Evolutionary conservation across 2,797 vertebrate genomes (phyloP).

Genomic region (Aselliscus stoliczkanus): DNA sequence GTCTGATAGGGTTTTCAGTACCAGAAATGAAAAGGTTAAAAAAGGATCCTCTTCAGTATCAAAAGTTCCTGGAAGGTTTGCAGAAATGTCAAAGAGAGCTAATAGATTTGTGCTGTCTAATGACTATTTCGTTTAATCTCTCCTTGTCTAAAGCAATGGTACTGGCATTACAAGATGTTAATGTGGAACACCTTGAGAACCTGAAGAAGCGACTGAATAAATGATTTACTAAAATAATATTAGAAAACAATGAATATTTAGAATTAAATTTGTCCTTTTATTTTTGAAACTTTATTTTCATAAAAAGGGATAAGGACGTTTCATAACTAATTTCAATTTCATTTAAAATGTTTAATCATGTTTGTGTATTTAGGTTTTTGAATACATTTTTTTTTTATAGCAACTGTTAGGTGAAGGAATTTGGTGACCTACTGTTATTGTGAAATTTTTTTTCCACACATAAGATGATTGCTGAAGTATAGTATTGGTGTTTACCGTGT

Average conservation of each 20-base stretch:
- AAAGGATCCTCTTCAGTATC: conserved; percentile 84
- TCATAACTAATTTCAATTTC: conserved; percentile 4
- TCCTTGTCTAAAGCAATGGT: conserved; percentile 83
- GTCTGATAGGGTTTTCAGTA: conserved; percentile 93
- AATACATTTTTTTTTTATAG: conserved; percentile 4
- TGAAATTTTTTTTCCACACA: conserved; percentile 31
- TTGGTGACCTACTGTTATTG: background rate
- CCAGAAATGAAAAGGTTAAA: conserved; percentile 87
- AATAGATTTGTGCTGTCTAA: conserved; percentile 95
- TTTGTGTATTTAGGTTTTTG: background rate
- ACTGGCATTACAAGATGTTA: conserved; percentile 82
- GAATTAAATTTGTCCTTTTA: conserved; percentile 45
- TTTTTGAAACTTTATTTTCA: conserved; percentile 37
- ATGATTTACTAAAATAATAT: conserved; percentile 53
- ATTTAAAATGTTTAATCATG: conserved; percentile 31
- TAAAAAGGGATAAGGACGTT: conserved; percentile 38
- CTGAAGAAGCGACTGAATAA: conserved; percentile 83
- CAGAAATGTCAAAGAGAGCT: conserved; percentile 91
- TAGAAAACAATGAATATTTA: conserved; percentile 29
- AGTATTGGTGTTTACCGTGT: background rate
- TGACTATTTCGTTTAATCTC: conserved; percentile 88
- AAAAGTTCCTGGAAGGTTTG: conserved; percentile 87
- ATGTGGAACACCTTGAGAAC: conserved; percentile 80
- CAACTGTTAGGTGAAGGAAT: background rate
- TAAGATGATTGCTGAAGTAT: background rate